Evolutionary conservation across 2,888 invertebrate genomes (phyloP).

Genomic region (Pterostichus madidus): DNA sequence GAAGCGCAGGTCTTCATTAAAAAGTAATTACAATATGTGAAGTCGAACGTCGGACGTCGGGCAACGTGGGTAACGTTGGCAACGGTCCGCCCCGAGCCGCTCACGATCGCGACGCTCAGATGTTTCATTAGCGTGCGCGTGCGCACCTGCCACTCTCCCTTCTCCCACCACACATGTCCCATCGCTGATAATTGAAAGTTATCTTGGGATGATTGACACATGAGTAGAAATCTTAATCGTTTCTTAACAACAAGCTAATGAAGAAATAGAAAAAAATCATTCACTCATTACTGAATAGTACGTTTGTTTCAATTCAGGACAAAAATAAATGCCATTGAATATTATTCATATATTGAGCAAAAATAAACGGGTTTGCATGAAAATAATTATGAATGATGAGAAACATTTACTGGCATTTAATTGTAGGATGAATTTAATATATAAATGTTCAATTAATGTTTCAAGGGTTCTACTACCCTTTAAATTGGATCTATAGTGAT

Average conservation of each 20-base stretch:
- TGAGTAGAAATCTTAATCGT: conserved; percentile 12
- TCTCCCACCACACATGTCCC: not conserved
- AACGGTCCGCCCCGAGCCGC: conserved; percentile 48
- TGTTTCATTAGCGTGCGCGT: conserved; percentile 29
- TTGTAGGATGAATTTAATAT: too few species aligned
- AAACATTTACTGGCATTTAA: too few species aligned
- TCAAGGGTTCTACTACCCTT: too few species aligned
- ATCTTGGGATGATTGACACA: conserved; percentile 51
- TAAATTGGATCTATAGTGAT: too few species aligned
- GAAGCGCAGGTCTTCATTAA: conserved; percentile 65
- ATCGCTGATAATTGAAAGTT: conserved; percentile 56
- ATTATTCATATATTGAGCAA: too few species aligned
- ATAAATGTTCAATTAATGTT: too few species aligned
- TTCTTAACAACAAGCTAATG: not conserved
- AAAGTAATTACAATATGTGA: conserved; percentile 65
- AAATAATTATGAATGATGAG: too few species aligned
- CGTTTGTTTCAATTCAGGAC: too few species aligned
- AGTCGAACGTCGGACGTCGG: conserved; percentile 16
- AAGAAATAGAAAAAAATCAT: not conserved
- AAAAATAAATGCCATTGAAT: too few species aligned
- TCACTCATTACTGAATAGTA: not conserved
- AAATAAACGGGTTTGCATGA: too few species aligned
- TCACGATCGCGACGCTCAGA: conserved; percentile 38
- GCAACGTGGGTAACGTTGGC: conserved; percentile 18
- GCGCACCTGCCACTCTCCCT: conserved; percentile 36